These are phyloP conservation scores for Drosophila nasuta DNA, from an alignment of 1,140 invertebrate species.

Conservation along the genomic window DNA sequence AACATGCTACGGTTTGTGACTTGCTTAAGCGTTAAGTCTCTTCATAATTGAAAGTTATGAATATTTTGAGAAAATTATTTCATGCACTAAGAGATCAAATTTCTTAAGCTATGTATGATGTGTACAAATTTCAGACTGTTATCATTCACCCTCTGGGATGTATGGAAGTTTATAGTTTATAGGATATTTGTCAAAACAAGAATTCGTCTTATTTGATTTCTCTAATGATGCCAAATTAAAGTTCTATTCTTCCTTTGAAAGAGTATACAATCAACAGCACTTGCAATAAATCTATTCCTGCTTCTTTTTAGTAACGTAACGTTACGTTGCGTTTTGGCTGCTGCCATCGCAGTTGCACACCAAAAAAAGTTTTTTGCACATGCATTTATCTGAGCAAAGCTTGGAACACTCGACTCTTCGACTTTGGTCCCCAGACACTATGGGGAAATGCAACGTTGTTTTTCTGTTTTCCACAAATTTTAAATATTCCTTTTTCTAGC, in stretches of 20 bases:
- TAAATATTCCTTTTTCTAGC: constrained; percentile 60
- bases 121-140: too few relatives aligned
- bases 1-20: too few relatives aligned
- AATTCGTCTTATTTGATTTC: too few relatives aligned
- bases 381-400: constrained; percentile 74
- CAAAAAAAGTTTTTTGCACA: constrained; percentile 63
- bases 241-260: not conserved
- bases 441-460: constrained; percentile 64
- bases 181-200: too few relatives aligned
- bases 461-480: constrained; percentile 71
- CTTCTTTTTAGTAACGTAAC: constrained; percentile 56
- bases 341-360: constrained; percentile 18
- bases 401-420: constrained; percentile 38
- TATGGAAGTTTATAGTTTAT: too few relatives aligned
- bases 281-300: not conserved
- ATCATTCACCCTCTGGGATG: too few relatives aligned
- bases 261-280: not conserved
- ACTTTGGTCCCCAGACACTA: constrained; percentile 30
- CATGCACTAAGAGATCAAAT: too few relatives aligned
- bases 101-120: too few relatives aligned
- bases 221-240: not conserved
- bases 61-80: too few relatives aligned
- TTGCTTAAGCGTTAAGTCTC: too few relatives aligned
- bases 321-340: constrained; percentile 51
- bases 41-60: too few relatives aligned